Evolutionary conservation across 2,888 invertebrate species (phyloP).

Genomic region (Amphipoea lucens): DNA sequence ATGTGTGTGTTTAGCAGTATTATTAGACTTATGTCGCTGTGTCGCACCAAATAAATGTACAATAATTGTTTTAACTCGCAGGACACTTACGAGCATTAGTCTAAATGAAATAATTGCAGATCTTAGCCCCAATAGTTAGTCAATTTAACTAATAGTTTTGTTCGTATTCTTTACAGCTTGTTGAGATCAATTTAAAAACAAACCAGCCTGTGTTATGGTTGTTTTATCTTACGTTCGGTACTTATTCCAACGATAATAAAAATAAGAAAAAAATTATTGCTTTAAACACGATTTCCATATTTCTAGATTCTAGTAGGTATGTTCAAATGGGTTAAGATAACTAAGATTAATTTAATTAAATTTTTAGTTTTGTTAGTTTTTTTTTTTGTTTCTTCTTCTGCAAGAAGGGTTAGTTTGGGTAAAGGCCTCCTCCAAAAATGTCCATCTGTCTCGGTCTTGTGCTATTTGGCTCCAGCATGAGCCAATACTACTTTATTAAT

Average conservation of each 20-base stretch:
- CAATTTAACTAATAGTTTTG: slow-evolving; percentile 30
- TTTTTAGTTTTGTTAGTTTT: background rate
- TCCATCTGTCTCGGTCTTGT: background rate
- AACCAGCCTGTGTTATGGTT: background rate
- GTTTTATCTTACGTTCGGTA: background rate
- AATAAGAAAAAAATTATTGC: background rate
- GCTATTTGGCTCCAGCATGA: background rate
- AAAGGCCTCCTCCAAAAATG: background rate
- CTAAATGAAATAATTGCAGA: slow-evolving; percentile 52
- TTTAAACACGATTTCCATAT: background rate
- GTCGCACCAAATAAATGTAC: background rate
- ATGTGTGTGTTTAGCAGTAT: too few species aligned
- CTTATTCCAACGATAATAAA: background rate
- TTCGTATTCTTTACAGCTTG: slow-evolving; percentile 15
- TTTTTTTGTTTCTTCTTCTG: background rate
- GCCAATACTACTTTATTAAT: too few species aligned
- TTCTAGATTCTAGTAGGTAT: background rate
- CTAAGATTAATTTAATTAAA: background rate
- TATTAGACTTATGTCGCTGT: background rate
- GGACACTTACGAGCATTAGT: slow-evolving; percentile 31
- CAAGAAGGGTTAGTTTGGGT: background rate
- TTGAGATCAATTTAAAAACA: background rate
- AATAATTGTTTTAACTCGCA: slow-evolving; percentile 24
- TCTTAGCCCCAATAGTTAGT: slow-evolving; percentile 22
- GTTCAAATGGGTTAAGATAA: background rate